phyloP scores from a whole-genome alignment of 1,140 invertebrate genomes.

The Himalopsyche phryganea region DNA sequence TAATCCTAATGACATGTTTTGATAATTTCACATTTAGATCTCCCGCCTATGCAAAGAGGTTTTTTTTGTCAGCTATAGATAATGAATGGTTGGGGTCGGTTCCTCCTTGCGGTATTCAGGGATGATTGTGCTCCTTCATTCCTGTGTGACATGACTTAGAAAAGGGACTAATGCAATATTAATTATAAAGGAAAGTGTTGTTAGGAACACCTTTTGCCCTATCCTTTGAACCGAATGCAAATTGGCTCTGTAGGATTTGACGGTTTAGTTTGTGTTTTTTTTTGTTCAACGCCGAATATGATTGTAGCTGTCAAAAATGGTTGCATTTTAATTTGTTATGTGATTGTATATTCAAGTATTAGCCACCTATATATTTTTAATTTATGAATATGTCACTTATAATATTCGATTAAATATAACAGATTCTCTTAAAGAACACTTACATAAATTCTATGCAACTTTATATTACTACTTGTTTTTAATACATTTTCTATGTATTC shows the following conservation, averaged over 20 bases:
- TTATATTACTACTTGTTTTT: too few species aligned
- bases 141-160: slow-evolving; percentile 7
- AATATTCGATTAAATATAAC: too few species aligned
- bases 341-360: too few species aligned
- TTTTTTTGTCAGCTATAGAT: neutral
- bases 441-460: too few species aligned
- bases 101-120: slow-evolving; percentile 26
- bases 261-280: slow-evolving; percentile 2
- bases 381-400: too few species aligned
- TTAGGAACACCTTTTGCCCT: slow-evolving; percentile 22
- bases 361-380: too few species aligned
- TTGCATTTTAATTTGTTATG: neutral
- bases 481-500: too few species aligned
- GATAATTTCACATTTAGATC: slow-evolving; percentile 15
- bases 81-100: slow-evolving; percentile 3
- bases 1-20: slow-evolving; percentile 21
- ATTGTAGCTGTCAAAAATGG: neutral
- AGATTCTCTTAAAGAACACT: too few species aligned
- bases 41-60: slow-evolving; percentile 12
- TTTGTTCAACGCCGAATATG: too few species aligned
- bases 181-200: slow-evolving; percentile 25
- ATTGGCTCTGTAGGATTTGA: slow-evolving; percentile 14
- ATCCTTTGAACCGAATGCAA: slow-evolving; percentile 18
- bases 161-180: slow-evolving; percentile 26
- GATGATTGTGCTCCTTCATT: slow-evolving; percentile 6